phyloP scores from a whole-genome alignment of 2,113 vertebrate species.

The Aix galericulata region DNA sequence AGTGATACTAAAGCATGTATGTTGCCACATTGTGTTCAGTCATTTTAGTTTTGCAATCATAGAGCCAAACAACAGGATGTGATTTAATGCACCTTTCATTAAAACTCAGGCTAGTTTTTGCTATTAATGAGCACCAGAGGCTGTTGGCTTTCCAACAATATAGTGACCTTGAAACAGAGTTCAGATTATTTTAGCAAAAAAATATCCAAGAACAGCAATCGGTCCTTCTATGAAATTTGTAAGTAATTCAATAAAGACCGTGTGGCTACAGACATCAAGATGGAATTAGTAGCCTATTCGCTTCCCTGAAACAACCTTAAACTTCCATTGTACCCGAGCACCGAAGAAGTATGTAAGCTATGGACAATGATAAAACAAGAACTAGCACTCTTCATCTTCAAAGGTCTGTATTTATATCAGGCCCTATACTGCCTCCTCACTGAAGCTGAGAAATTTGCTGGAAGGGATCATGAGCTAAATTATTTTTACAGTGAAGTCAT shows the following conservation, averaged over 20 bases:
- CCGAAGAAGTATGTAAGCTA: background rate
- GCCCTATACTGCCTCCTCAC: background rate
- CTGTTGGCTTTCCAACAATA: background rate
- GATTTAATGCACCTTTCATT: conserved; percentile 56
- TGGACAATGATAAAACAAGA: background rate
- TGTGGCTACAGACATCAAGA: background rate
- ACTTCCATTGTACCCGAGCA: background rate
- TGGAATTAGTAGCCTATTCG: background rate
- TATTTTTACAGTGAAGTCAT: background rate
- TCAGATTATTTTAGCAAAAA: background rate
- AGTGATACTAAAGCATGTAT: background rate
- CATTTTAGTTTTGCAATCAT: conserved; percentile 51
- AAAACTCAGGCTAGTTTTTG: conserved; percentile 10
- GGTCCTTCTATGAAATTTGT: background rate
- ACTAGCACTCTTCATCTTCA: background rate
- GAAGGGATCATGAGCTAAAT: background rate
- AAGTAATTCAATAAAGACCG: background rate
- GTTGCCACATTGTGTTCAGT: conserved; percentile 51
- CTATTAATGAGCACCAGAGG: background rate
- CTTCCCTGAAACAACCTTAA: background rate
- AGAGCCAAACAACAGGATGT: conserved; percentile 58
- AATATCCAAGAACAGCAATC: background rate
- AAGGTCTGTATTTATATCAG: background rate
- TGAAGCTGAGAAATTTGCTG: background rate
- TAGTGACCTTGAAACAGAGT: background rate